Percentiles rank a stretch among this genome's conserved stretches.
Conservation (phyloP, 2,797 vertebrate genomes). For the Pangasius macronema region DNA sequence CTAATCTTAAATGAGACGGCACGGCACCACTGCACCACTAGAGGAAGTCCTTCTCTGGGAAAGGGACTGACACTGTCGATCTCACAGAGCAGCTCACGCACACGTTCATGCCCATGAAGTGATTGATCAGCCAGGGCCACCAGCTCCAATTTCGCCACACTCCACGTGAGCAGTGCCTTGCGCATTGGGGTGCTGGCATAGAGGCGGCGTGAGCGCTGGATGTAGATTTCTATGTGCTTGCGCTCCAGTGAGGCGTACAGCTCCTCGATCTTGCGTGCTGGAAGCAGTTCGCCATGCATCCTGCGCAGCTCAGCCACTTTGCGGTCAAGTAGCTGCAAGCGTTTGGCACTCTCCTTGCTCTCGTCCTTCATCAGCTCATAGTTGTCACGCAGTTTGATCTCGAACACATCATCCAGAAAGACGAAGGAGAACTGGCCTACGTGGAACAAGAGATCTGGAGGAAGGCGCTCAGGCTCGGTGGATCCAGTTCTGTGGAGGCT, state of each 20-base stretch:
- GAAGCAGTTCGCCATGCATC: conserved; percentile 93
- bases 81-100: conserved; percentile 87
- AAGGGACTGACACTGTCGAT: conserved; percentile 89
- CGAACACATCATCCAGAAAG: conserved; percentile 93
- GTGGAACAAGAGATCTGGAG: conserved; percentile 86
- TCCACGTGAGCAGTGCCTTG: conserved; percentile 94
- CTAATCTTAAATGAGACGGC: conserved; percentile 85
- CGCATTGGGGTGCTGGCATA: conserved; percentile 96
- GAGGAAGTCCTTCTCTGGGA: conserved; percentile 85
- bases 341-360: conserved; percentile 94
- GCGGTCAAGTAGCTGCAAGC: conserved; percentile 89
- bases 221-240: conserved; percentile 98
- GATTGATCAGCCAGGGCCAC: conserved; percentile 85
- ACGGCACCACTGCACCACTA: conserved; percentile 94
- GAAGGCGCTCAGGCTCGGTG: conserved; percentile 64
- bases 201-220: conserved; percentile 93
- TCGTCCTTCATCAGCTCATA: conserved; percentile 99
- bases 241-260: conserved; percentile 95
- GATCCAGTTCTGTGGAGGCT: conserved; percentile 76
- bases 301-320: conserved; percentile 94
- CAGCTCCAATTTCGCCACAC: conserved; percentile 84
- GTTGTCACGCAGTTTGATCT: conserved; percentile 96
- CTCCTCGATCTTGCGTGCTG: conserved; percentile 96
- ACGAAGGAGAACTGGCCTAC: conserved; percentile 91
- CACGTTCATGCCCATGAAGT: conserved; percentile 84